Conservation (phyloP, 2,888 invertebrate genomes). For the Aphodius granarius region DNA sequence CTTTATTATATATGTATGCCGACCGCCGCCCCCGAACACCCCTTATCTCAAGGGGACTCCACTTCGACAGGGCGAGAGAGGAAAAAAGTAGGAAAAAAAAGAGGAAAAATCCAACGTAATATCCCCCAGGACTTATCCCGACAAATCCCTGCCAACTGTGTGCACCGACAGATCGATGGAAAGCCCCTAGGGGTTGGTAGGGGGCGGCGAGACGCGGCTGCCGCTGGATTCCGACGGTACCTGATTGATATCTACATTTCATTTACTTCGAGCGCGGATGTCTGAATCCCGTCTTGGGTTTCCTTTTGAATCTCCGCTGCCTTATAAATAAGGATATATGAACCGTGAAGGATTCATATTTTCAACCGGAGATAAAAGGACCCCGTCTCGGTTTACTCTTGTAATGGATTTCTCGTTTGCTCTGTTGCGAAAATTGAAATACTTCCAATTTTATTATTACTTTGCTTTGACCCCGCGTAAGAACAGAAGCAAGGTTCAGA, state of each 20-base stretch:
- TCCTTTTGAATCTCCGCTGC: conserved; percentile 3
- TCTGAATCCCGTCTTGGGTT: background rate
- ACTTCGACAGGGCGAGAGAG: background rate
- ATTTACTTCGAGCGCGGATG: conserved; percentile 20
- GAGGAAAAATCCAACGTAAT: conserved; percentile 14
- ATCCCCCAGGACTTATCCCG: conserved; percentile 21
- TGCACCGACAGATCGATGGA: conserved; percentile 16
- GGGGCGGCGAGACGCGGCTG: background rate
- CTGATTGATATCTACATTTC: conserved; percentile 25
- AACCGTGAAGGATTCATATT: conserved; percentile 1
- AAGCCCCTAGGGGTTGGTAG: conserved; percentile 7
- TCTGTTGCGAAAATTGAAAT: background rate
- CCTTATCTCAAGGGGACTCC: background rate
- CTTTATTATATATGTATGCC: conserved; percentile 14
- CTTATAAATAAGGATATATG: conserved; percentile 4
- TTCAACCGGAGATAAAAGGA: background rate
- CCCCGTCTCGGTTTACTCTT: background rate
- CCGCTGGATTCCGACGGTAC: background rate
- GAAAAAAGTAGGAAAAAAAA: too few relatives aligned
- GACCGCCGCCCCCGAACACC: background rate
- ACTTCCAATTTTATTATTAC: background rate
- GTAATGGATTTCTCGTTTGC: background rate
- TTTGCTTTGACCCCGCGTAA: too few relatives aligned
- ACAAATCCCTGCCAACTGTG: conserved; percentile 22
- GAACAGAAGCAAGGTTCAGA: too few relatives aligned